A percentile compares a stretch with the other conserved stretches of the same genome.
Conservation (phyloP, 2,797 vertebrate species). For the Cyprinella venusta region DNA sequence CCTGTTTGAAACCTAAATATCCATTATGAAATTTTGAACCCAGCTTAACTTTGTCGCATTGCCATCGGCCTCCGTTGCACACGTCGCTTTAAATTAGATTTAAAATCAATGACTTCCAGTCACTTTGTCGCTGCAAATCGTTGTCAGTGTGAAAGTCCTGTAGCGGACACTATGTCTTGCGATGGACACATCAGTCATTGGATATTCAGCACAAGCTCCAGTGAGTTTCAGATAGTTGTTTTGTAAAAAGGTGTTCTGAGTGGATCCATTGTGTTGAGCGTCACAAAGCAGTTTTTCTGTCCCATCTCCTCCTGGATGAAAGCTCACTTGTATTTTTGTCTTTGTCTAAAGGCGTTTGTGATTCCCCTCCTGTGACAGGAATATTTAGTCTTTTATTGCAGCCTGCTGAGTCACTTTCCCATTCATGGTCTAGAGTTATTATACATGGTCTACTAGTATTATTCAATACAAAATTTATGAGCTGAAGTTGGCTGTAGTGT, state of each 20-base stretch:
- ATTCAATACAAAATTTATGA: not conserved
- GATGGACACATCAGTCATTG: not conserved
- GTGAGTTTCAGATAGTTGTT: not conserved
- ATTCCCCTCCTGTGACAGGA: not conserved
- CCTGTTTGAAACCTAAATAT: no score
- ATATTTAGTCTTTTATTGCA: not conserved
- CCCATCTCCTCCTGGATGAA: not conserved
- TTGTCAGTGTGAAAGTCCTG: not conserved
- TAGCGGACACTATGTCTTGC: not conserved
- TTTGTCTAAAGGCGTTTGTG: not conserved
- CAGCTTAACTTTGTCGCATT: not conserved
- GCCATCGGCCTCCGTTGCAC: not conserved
- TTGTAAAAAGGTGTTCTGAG: constrained; percentile 9
- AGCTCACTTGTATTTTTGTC: constrained; percentile 14
- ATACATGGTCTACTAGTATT: not conserved
- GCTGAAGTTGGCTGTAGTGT: not conserved
- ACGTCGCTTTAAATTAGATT: not conserved
- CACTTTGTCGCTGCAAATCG: not conserved
- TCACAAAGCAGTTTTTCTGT: constrained; percentile 17
- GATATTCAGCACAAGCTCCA: not conserved
- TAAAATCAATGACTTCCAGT: constrained; percentile 2
- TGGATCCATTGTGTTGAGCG: constrained; percentile 1
- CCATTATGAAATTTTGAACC: not conserved
- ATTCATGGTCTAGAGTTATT: not conserved
- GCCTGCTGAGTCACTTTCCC: not conserved